A percentile compares a stretch with the other conserved stretches of the same genome.
These are phyloP conservation scores for Erinaceus europaeus DNA, from an alignment of 2,113 vertebrate genomes.

Conservation along the genomic window DNA sequence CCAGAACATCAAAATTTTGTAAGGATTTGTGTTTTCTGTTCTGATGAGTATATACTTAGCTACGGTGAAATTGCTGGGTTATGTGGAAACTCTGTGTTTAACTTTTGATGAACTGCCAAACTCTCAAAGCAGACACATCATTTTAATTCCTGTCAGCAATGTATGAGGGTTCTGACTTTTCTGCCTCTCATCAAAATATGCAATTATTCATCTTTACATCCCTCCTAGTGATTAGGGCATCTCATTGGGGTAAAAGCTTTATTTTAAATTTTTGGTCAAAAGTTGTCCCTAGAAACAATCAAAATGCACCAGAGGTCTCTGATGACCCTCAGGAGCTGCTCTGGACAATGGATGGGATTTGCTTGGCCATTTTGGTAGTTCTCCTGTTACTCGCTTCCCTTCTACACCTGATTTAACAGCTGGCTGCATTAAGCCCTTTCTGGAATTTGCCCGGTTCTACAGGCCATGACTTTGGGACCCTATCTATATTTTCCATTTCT, in stretches of 20 bases:
- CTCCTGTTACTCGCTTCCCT: not conserved
- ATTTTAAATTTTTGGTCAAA: not conserved
- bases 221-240: not conserved
- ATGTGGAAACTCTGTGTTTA: not conserved
- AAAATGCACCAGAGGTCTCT: not conserved
- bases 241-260: not conserved
- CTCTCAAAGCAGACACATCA: not conserved
- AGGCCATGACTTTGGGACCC: not conserved
- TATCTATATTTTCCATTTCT: not conserved
- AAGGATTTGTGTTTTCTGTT: not conserved
- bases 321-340: not conserved
- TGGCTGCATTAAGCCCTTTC: not conserved
- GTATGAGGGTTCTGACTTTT: not conserved
- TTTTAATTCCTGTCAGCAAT: not conserved
- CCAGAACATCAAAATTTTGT: not conserved
- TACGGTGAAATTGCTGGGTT: not conserved
- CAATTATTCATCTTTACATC: not conserved
- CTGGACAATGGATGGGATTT: not conserved
- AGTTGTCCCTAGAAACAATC: no score
- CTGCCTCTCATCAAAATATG: not conserved
- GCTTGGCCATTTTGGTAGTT: not conserved
- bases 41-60: not conserved
- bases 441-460: not conserved
- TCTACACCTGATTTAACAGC: not conserved
- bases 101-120: not conserved